A percentile compares a stretch with the other conserved stretches of the same genome.
These are phyloP conservation scores for Gambusia yucatana DNA, from an alignment of 2,797 vertebrate species.

Conservation along the genomic window DNA sequence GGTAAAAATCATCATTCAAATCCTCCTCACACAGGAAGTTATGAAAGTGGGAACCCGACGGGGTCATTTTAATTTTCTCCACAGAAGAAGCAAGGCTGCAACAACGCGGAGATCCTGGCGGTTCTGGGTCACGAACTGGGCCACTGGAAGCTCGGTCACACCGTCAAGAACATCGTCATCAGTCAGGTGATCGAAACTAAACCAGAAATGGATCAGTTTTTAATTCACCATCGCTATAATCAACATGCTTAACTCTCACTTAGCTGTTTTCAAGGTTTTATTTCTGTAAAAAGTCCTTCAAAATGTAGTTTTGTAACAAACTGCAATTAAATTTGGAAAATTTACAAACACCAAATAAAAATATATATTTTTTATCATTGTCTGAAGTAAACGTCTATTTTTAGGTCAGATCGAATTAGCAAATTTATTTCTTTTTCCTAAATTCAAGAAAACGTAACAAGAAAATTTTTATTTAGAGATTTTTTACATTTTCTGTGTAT, in stretches of 20 bases:
- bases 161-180: conserved; percentile 96
- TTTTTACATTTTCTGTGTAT: no score
- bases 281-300: no score
- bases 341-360: no score
- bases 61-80: not conserved
- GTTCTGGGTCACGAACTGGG: conserved; percentile 97
- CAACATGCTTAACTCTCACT: not conserved
- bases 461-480: no score
- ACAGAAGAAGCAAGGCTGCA: conserved; percentile 97
- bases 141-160: conserved; percentile 98
- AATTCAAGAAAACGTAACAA: no score
- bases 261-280: not conserved
- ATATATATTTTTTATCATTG: no score
- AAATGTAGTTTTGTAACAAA: no score
- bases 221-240: not conserved
- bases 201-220: not conserved
- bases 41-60: not conserved
- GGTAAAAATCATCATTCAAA: conserved; percentile 30
- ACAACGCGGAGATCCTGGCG: conserved; percentile 95
- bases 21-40: not conserved
- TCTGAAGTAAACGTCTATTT: no score
- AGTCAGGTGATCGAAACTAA: conserved; percentile 89
- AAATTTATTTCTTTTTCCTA: no score
- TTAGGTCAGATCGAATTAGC: no score
- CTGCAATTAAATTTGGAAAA: no score